Percentiles rank a stretch among this genome's conserved stretches.
phyloP scores from a whole-genome alignment of 2,888 invertebrate genomes.

The Opisthograptis luteolata region DNA sequence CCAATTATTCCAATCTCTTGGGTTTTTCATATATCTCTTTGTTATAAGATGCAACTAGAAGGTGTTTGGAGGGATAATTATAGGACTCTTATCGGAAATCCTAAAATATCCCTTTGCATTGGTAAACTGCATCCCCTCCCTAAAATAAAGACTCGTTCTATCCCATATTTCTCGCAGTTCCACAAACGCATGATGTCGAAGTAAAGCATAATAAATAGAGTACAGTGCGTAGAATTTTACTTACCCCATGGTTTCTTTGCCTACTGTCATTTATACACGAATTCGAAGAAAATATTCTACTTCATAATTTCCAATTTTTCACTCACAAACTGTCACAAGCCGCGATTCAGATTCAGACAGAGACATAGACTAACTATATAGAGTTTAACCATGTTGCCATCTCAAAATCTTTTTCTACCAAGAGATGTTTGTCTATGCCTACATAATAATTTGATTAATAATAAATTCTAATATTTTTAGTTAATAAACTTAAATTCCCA shows the following conservation, averaged over 20 bases:
- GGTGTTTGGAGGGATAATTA: constrained; percentile 17
- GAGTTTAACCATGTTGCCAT: constrained; percentile 16
- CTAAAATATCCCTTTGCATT: constrained; percentile 77
- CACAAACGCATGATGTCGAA: constrained; percentile 12
- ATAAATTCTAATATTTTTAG: too few relatives aligned
- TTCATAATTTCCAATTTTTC: constrained; percentile 67
- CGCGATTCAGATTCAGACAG: constrained; percentile 59
- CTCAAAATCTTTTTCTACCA: not conserved
- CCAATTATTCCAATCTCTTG: not conserved
- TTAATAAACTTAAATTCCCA: too few relatives aligned
- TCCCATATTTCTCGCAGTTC: constrained; percentile 48
- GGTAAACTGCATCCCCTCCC: constrained; percentile 83
- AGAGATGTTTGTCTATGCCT: too few relatives aligned
- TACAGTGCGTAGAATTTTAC: constrained; percentile 50
- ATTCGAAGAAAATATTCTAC: constrained; percentile 66
- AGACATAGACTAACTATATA: constrained; percentile 59
- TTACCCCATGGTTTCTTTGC: constrained; percentile 93
- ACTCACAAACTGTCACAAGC: constrained; percentile 65
- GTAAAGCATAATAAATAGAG: constrained; percentile 28
- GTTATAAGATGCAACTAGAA: not conserved
- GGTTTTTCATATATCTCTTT: not conserved
- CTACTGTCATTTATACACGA: constrained; percentile 89
- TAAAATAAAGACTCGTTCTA: constrained; percentile 71
- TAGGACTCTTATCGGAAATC: constrained; percentile 44
- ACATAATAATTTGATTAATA: too few relatives aligned